Conservation (phyloP, 2,113 vertebrate genomes). For the Tachysurus vachellii region DNA sequence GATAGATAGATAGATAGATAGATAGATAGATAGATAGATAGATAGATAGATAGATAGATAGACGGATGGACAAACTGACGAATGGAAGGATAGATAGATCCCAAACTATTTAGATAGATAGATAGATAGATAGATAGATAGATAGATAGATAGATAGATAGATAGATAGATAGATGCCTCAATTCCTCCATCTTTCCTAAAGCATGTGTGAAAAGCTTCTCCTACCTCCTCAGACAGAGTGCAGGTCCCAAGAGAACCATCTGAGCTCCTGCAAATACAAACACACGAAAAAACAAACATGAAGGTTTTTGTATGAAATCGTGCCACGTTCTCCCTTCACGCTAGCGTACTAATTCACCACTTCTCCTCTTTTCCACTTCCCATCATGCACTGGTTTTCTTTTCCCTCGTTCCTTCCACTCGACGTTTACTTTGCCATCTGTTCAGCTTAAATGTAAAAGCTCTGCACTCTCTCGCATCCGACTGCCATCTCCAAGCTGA, state of each 20-base stretch:
- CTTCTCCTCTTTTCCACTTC: not conserved
- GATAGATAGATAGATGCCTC: not conserved
- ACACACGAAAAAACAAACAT: slow-evolving; percentile 27
- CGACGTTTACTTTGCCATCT: not conserved
- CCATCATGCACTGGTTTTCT: not conserved
- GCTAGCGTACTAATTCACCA: not conserved
- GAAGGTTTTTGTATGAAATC: not conserved
- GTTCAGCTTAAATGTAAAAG: not conserved
- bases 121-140: too few relatives aligned
- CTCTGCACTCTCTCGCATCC: not conserved
- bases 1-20: too few relatives aligned
- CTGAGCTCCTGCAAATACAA: slow-evolving; percentile 34
- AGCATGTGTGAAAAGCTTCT: not conserved
- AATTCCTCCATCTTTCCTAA: not conserved
- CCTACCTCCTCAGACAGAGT: slow-evolving; percentile 16
- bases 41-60: too few relatives aligned
- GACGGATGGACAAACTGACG: too few relatives aligned
- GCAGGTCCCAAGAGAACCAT: slow-evolving; percentile 3
- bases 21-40: too few relatives aligned
- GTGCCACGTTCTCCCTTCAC: not conserved
- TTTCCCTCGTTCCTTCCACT: not conserved
- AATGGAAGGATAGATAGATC: not conserved
- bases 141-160: too few relatives aligned
- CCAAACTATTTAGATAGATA: too few relatives aligned
- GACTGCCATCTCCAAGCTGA: not conserved